Evolutionary conservation across 1,140 invertebrate genomes (phyloP).

Genomic region (Pteromalus puparum): DNA sequence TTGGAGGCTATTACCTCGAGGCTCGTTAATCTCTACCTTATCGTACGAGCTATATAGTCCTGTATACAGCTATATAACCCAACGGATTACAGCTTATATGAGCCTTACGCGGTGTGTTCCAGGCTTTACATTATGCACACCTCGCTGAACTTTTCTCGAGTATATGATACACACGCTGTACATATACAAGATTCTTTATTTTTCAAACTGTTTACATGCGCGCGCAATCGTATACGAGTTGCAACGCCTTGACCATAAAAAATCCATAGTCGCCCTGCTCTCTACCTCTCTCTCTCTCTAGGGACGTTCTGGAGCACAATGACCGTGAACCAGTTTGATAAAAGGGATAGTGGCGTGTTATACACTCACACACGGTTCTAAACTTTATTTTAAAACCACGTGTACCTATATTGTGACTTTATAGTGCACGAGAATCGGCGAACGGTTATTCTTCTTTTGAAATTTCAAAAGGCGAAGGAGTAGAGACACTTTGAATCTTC

Average conservation of each 20-base stretch:
- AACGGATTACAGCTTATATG: not conserved
- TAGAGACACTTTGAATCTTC: too few relatives aligned
- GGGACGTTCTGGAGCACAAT: not conserved
- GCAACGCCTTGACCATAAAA: not conserved
- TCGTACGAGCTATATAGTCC: too few relatives aligned
- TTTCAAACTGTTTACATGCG: not conserved
- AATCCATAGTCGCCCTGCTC: not conserved
- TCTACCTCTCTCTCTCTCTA: not conserved
- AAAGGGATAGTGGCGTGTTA: not conserved
- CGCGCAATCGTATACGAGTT: not conserved
- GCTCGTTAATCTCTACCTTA: not conserved
- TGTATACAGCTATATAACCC: not conserved
- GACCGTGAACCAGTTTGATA: not conserved
- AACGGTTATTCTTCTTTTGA: not conserved
- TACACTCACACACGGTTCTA: not conserved
- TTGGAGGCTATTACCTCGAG: not conserved
- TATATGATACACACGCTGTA: too few relatives aligned
- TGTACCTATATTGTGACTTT: not conserved
- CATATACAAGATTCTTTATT: not conserved
- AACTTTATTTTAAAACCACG: not conserved
- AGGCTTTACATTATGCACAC: not conserved
- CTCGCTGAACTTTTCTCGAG: not conserved
- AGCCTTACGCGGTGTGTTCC: not conserved
- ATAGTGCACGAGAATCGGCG: not conserved
- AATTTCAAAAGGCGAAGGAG: not conserved